A percentile compares a stretch with the other conserved stretches of the same genome.
Evolutionary conservation across 37 sponge, comb jelly and placozoan species (phyloP).

Genomic region (Cladorhizidae sp.): DNA sequence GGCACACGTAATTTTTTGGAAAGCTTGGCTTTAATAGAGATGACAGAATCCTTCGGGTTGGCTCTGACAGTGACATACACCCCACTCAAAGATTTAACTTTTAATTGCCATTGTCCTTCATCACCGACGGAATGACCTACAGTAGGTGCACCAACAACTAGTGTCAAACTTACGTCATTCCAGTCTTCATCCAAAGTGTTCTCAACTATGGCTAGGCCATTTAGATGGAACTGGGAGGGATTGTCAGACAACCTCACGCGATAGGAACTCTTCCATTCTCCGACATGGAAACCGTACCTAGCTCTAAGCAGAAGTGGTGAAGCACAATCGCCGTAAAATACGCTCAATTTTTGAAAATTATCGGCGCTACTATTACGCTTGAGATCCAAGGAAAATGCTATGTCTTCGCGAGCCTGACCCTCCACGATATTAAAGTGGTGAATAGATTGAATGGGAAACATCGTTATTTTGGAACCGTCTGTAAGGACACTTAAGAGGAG

Average conservation of each 20-base stretch:
- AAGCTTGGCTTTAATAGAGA: constrained; percentile 63
- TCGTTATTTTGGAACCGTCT: constrained; percentile 36
- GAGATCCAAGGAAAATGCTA: no score
- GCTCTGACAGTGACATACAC: constrained; percentile 38
- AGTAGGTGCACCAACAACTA: constrained; percentile 90
- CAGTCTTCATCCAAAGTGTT: constrained; percentile 91
- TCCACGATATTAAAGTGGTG: constrained; percentile 56
- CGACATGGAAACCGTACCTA: constrained; percentile 83
- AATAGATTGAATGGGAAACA: constrained; percentile 37
- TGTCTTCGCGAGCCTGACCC: no score
- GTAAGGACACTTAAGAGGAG: constrained; percentile 54
- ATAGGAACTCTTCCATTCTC: no score
- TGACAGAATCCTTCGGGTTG: constrained; percentile 80
- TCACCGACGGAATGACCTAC: constrained; percentile 23
- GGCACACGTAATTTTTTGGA: constrained; percentile 49
- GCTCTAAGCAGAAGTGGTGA: constrained; percentile 42
- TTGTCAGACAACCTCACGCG: no score
- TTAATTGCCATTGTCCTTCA: constrained; percentile 50
- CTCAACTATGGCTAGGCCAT: constrained; percentile 84
- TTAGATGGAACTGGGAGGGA: constrained; percentile 52
- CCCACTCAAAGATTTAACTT: constrained; percentile 50
- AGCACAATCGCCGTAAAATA: constrained; percentile 74
- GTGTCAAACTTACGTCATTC: no score
- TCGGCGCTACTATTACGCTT: constrained; percentile 39
- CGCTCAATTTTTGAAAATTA: constrained; percentile 79